Base-by-base conservation (phyloP, 2,113 vertebrate genomes). In the Toxostoma redivivum region DNA sequence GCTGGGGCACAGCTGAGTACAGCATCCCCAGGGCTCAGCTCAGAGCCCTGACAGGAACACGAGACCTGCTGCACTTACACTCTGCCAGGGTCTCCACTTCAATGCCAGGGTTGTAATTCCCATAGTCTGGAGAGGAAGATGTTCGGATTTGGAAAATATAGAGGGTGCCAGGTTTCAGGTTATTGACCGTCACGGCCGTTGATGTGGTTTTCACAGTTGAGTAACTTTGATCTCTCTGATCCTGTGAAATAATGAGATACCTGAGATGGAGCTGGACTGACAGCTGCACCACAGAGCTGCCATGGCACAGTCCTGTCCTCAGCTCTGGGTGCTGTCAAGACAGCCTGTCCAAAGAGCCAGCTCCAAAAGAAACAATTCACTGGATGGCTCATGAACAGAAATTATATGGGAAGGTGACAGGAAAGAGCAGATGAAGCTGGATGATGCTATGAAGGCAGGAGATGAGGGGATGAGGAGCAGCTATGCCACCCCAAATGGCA, bases 51-150 rank as follows among this genome's bases (percentile, higher is more conserved):
- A 27, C 18, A 77, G 48, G 40, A 48, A 21, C 57, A 44, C 1
- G 1, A 72, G 40, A 74, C 27, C 24, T 7, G 37, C 48, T 30
- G 25, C 67, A 98, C 99, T 99, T 95, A 99, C 99, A 42, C 94
- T 99, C 99, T 86, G 98, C 98, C 53, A 99, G 97, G 0, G 99
- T 99, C 98, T 99, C 98, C 91, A 99, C 98, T 97, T 99, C 99
- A 62, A 99, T 98, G 81, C 99, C 99, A 12, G 98, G 93, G 81
- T 98, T 99, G 98, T 98, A 98, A 57, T 92, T 98, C 33, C 99
- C 98, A 0, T 98, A 98, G 92, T 99, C 99, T 31, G 97, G 71
- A 1, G 98, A 98, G 40, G 98, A 99, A 92, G 98, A 98, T 0
- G 98, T 97, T 47, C 99, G 97, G 97, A 99, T 98, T 96, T 99